A percentile compares a stretch with the other conserved stretches of the same genome.
phyloP scores from a whole-genome alignment of 2,888 invertebrate genomes.

The Parasteatoda lunata region DNA sequence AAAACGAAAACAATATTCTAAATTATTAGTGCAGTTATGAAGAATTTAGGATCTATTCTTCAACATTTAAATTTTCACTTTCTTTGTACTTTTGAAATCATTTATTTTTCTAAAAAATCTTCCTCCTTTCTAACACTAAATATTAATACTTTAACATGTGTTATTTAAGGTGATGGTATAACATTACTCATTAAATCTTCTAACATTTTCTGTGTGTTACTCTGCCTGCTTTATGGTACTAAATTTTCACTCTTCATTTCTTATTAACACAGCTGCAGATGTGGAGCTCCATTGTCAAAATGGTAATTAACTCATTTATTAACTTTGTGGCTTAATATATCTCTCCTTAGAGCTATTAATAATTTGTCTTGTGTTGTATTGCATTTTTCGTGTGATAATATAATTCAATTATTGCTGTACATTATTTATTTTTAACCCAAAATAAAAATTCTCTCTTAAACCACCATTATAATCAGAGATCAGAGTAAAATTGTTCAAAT shows the following conservation, averaged over 20 bases:
- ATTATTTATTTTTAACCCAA: no score
- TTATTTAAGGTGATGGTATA: neutral
- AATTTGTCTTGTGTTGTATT: neutral
- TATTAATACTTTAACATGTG: no score
- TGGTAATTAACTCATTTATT: slow-evolving; percentile 43
- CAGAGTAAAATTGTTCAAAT: no score
- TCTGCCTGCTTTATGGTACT: slow-evolving; percentile 23
- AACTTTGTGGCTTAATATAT: neutral
- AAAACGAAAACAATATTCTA: no score
- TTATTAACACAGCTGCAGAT: slow-evolving; percentile 66
- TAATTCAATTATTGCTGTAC: neutral
- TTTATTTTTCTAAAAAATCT: no score
- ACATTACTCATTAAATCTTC: neutral
- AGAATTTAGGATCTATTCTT: no score
- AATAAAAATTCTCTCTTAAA: no score
- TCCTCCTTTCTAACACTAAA: no score
- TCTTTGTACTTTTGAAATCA: no score
- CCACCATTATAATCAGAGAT: no score
- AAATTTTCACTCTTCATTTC: slow-evolving; percentile 54
- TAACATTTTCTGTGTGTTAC: neutral
- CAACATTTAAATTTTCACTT: no score
- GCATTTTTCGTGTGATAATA: neutral
- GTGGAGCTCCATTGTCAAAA: slow-evolving; percentile 59
- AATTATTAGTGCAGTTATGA: no score
- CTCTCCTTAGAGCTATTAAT: neutral